Evolutionary conservation across 2,113 vertebrate species (phyloP).

Genomic region (Ardeotis arabs): DNA sequence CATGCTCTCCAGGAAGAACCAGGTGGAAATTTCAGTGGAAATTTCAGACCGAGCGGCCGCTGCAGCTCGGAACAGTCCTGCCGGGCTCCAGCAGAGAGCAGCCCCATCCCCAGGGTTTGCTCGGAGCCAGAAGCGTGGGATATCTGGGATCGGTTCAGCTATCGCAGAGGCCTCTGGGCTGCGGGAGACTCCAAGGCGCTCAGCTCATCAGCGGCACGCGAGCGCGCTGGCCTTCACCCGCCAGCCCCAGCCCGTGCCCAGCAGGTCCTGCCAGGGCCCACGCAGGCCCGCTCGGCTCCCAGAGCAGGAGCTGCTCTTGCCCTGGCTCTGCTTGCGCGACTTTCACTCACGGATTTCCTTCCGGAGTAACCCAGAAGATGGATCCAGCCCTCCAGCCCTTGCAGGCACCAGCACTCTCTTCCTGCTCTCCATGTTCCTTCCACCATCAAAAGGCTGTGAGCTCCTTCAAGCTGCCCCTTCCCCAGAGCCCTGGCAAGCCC

Average conservation of each 20-base stretch:
- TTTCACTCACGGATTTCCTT: not conserved
- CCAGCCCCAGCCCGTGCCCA: not conserved
- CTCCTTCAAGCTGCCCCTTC: not conserved
- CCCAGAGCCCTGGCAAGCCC: not conserved
- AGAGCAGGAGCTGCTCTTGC: not conserved
- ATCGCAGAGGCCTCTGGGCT: not conserved
- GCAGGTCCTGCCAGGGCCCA: not conserved
- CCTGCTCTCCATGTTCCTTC: not conserved
- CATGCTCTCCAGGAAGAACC: not conserved
- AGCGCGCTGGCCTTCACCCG: rapidly evolving
- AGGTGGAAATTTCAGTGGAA: not conserved
- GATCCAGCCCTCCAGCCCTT: not conserved
- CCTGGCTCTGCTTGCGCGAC: not conserved
- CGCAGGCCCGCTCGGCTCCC: not conserved
- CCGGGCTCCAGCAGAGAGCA: not conserved
- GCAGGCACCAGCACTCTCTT: not conserved
- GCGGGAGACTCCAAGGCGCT: not conserved
- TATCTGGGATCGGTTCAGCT: not conserved
- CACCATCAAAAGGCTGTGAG: not conserved
- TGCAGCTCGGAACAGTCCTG: not conserved
- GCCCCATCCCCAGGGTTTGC: not conserved
- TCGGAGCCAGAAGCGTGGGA: not conserved
- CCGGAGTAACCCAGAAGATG: not conserved
- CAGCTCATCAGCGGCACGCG: not conserved
- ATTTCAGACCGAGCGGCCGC: not conserved